Percentiles rank a stretch among this genome's conserved stretches.
These are phyloP conservation scores for Gorsachius goisagi DNA, from an alignment of 2,113 vertebrate species.

Conservation along the genomic window DNA sequence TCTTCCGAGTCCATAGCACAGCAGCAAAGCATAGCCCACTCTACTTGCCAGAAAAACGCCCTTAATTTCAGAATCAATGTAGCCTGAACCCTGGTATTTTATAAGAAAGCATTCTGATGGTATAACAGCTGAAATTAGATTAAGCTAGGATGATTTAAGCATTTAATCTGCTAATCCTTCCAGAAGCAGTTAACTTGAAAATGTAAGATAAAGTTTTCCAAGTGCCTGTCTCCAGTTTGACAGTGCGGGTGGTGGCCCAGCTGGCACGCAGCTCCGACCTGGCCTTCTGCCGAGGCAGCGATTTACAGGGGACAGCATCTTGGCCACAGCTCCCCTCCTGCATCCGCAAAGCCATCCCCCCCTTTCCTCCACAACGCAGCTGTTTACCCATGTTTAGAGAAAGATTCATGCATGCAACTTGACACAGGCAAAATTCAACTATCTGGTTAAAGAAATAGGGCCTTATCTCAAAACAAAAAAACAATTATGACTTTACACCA, in stretches of 20 bases:
- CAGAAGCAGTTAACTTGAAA: neutral
- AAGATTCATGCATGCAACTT: too few relatives aligned
- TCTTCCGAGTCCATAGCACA: neutral
- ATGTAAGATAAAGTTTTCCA: neutral
- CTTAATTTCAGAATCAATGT: neutral
- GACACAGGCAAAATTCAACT: neutral
- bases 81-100: neutral
- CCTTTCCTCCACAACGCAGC: neutral
- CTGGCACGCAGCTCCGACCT: neutral
- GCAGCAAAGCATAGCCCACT: neutral
- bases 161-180: neutral
- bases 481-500: neutral
- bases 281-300: fast-evolving
- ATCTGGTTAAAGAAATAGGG: neutral
- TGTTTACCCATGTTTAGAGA: neutral
- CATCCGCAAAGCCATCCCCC: neutral
- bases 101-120: neutral
- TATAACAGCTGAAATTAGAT: neutral
- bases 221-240: neutral
- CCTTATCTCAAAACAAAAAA: neutral
- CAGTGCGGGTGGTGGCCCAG: neutral
- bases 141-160: neutral
- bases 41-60: neutral
- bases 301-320: neutral
- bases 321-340: neutral